These are phyloP conservation scores for Drosophila nannoptera DNA, from an alignment of 1,140 invertebrate genomes.

Conservation along the genomic window DNA sequence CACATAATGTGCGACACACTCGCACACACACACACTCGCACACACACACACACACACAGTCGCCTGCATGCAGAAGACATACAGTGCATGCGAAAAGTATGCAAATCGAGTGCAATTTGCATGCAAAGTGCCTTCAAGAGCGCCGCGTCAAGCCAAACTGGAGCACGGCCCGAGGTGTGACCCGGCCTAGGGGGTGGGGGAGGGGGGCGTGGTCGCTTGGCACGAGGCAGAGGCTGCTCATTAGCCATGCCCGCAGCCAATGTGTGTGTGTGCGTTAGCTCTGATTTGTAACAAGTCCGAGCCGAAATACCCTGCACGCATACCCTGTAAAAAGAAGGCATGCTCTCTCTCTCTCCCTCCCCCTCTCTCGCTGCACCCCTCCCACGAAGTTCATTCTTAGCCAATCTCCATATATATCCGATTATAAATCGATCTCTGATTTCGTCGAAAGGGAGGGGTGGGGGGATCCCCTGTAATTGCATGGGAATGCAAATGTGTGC, in stretches of 20 bases:
- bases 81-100: constrained; percentile 71
- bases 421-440: too few relatives aligned
- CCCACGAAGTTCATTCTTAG: too few relatives aligned
- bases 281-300: too few relatives aligned
- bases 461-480: too few relatives aligned
- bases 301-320: constrained; percentile 4
- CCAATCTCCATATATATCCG: too few relatives aligned
- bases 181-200: not conserved
- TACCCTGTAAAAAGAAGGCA: constrained; percentile 5
- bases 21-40: constrained; percentile 14
- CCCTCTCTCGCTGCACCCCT: too few relatives aligned
- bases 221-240: constrained; percentile 42
- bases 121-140: constrained; percentile 70
- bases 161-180: constrained; percentile 12
- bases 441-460: too few relatives aligned
- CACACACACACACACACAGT: constrained; percentile 16
- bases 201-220: not conserved
- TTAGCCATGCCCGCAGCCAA: constrained; percentile 46
- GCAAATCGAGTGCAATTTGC: constrained; percentile 71
- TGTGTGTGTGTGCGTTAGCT: constrained; percentile 8
- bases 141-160: constrained; percentile 42
- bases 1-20: constrained; percentile 50
- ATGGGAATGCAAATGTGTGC: too few relatives aligned
- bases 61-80: not conserved
- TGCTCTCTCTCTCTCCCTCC: too few relatives aligned